Evolutionary conservation across 2,113 vertebrate species (phyloP), one percentile per base, ranked within the genome.

Genomic region (Tachysurus fulvidraco): DNA sequence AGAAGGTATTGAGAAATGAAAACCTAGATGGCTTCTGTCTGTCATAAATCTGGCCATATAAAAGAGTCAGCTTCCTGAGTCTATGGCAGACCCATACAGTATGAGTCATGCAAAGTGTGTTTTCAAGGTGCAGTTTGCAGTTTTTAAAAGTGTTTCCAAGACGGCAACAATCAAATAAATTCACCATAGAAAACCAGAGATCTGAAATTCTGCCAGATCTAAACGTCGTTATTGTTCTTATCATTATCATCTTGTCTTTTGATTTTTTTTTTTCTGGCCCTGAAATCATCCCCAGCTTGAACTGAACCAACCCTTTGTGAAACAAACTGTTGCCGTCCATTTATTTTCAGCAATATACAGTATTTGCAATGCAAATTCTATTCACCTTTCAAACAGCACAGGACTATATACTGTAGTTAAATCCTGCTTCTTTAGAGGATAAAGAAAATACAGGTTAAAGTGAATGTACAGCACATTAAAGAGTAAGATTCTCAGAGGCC

Each of bases 1-100:
- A 16, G 67, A 52, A 83, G 64, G n/a, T 21, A 85, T 41, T 64
- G 21, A 54, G 74, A 71, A 73, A 46, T 46, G 59, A 81, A 46
- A 59, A 57, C 28, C 78, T 73, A 23, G 30, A 73, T n/a, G 62
- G 16, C 36, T 73, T 55, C 30, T 69, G 23, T 73, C 77, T 9
- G 30, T 41, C 55, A 81, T 59, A 41, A 54, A 78, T 55, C 10
- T 28, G 25, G 19, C 71, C 71, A 46, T 76, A 54, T 54, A 54
- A 54, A 54, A 30, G 13, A 78, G 12, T 55, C 50, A 4, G 41
- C 74, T 77, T 25, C 4, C 71, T 12, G 19, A 76, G 21, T 23
- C 9, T 46, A 25, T 12, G 4, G 21, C 25, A 50, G 19, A 52
- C n/a, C 9, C 74, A 19, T 50, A 50, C 46, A 50, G 46, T 6